These are phyloP conservation scores for Mylabris sibirica DNA, from an alignment of 2,888 invertebrate species.

Conservation along the genomic window DNA sequence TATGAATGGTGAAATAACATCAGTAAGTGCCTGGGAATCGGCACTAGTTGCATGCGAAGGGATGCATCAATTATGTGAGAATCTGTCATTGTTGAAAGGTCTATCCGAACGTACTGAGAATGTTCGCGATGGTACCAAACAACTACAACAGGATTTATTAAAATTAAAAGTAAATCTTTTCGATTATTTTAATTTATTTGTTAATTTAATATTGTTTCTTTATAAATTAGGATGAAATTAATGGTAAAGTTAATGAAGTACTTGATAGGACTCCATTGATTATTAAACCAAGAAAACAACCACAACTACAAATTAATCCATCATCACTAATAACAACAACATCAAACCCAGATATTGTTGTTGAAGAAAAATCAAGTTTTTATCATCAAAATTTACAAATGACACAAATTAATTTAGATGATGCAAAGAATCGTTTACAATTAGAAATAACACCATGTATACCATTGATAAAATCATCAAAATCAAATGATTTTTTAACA, in stretches of 20 bases:
- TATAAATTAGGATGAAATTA: constrained; percentile 71
- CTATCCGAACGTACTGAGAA: constrained; percentile 71
- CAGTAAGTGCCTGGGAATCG: constrained; percentile 83
- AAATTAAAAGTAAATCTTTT: constrained; percentile 70
- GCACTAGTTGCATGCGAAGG: constrained; percentile 85
- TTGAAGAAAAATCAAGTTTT: constrained; percentile 41
- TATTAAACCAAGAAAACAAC: constrained; percentile 71
- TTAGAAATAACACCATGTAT: constrained; percentile 58
- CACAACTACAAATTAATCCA: constrained; percentile 46
- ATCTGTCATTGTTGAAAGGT: constrained; percentile 72
- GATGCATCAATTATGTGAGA: constrained; percentile 83
- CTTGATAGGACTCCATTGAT: constrained; percentile 78
- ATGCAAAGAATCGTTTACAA: constrained; percentile 50
- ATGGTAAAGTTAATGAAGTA: constrained; percentile 74
- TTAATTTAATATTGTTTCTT: not conserved
- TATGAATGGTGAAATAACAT: constrained; percentile 89
- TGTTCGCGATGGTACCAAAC: constrained; percentile 70
- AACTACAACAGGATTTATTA: constrained; percentile 73
- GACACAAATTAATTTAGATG: constrained; percentile 42
- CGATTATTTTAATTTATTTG: not conserved
- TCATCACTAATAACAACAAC: constrained; percentile 7
- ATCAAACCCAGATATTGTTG: constrained; percentile 28
- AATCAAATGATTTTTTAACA: constrained; percentile 60
- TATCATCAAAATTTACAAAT: constrained; percentile 55
- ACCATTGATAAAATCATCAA: constrained; percentile 56